These are phyloP conservation scores for Trileptium ribeirensis DNA, from an alignment of 2,888 invertebrate genomes.

Conservation along the genomic window DNA sequence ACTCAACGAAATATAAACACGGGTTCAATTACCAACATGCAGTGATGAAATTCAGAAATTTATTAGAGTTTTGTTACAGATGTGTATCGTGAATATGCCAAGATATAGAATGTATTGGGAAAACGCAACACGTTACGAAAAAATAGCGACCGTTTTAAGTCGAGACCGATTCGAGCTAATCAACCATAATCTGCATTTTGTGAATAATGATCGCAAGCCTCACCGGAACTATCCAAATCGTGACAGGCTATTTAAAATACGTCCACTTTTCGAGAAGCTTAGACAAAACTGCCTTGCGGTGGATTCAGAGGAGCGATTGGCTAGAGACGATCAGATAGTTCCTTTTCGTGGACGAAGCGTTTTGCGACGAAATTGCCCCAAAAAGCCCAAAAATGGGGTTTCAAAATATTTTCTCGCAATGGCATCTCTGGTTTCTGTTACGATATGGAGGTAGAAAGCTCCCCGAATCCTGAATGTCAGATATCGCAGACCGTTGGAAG, in stretches of 20 bases:
- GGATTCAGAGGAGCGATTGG: neutral
- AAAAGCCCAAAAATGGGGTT: neutral
- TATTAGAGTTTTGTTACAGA: too few species aligned
- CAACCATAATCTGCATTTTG: neutral
- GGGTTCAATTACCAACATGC: too few species aligned
- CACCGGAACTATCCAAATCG: neutral
- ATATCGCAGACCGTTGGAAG: neutral
- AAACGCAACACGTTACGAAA: too few species aligned
- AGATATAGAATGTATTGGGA: too few species aligned
- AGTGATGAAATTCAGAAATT: too few species aligned
- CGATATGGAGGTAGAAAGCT: conserved; percentile 43
- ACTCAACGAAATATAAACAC: too few species aligned
- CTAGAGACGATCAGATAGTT: neutral
- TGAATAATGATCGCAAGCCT: neutral
- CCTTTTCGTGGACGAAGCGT: neutral
- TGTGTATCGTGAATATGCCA: too few species aligned
- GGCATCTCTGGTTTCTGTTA: conserved; percentile 42
- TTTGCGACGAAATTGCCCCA: neutral
- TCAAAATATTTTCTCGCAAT: conserved; percentile 41
- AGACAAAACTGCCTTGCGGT: neutral
- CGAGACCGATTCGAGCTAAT: too few species aligned
- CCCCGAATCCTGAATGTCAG: conserved; percentile 28
- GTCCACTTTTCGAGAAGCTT: neutral
- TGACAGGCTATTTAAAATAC: neutral
- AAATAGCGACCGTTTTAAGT: too few species aligned